A percentile compares a stretch with the other conserved stretches of the same genome.
These are phyloP conservation scores for Leptestheria dahalacensis DNA, from an alignment of 1,140 invertebrate genomes.

Conservation along the genomic window DNA sequence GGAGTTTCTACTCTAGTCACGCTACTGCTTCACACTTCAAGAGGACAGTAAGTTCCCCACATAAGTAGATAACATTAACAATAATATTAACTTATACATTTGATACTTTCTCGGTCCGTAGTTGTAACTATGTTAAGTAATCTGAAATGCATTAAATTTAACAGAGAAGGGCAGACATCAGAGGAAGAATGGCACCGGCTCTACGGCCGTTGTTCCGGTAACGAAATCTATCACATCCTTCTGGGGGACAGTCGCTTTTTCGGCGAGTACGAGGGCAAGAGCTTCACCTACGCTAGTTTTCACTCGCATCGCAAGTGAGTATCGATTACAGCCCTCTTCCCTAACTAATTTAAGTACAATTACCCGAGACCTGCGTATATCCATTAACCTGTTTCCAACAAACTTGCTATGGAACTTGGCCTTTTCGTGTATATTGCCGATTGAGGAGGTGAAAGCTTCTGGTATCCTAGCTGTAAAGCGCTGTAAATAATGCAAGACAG, in stretches of 20 bases:
- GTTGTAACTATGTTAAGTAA: not conserved
- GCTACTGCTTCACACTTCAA: constrained; percentile 81
- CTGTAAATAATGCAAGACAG: too few species aligned
- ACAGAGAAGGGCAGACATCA: constrained; percentile 89
- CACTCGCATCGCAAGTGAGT: constrained; percentile 87
- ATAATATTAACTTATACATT: too few species aligned
- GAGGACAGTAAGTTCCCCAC: constrained; percentile 74
- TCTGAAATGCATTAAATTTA: constrained; percentile 21
- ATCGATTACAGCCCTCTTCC: too few species aligned
- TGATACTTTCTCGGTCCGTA: not conserved
- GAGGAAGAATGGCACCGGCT: constrained; percentile 92
- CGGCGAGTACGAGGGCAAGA: constrained; percentile 94
- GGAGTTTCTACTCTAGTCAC: constrained; percentile 92
- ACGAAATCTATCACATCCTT: constrained; percentile 96
- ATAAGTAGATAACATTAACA: too few species aligned
- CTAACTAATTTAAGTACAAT: too few species aligned
- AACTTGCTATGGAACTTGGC: too few species aligned
- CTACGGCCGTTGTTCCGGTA: constrained; percentile 93
- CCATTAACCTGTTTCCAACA: too few species aligned
- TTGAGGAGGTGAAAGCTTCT: too few species aligned
- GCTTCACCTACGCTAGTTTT: constrained; percentile 95
- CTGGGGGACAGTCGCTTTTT: constrained; percentile 92
- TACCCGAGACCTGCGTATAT: too few species aligned
- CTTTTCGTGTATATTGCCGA: too few species aligned
- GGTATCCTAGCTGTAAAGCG: too few species aligned